Evolutionary conservation across 2,797 vertebrate species (phyloP).

Genomic region (Cyprinodon diabolis): DNA sequence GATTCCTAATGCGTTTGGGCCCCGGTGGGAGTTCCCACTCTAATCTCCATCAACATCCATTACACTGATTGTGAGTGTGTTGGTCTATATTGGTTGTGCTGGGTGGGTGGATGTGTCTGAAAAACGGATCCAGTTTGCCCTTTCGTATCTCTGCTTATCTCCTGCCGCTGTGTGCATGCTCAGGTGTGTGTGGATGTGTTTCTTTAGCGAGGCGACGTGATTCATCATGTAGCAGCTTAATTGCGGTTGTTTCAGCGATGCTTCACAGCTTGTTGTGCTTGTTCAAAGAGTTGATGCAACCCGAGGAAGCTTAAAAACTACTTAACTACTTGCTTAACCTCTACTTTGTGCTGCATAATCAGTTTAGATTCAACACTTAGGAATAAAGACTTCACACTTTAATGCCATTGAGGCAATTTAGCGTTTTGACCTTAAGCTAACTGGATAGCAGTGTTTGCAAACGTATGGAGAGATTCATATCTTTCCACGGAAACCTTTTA

Average conservation of each 20-base stretch:
- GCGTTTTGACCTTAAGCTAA: not conserved
- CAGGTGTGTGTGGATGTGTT: conserved; percentile 27
- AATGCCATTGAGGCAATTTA: not conserved
- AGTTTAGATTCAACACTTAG: not conserved
- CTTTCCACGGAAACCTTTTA: not conserved
- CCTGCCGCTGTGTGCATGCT: conserved; percentile 23
- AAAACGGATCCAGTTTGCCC: conserved; percentile 29
- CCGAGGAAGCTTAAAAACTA: conserved; percentile 3
- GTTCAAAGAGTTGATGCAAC: conserved; percentile 28
- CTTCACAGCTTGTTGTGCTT: conserved; percentile 20
- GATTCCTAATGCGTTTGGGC: conserved; percentile 78
- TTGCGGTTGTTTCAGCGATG: conserved; percentile 5
- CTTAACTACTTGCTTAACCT: not conserved
- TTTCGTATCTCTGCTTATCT: not conserved
- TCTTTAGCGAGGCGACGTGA: conserved; percentile 10
- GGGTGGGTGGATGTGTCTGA: conserved; percentile 12
- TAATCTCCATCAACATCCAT: conserved; percentile 81
- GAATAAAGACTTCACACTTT: not conserved
- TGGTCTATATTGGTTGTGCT: conserved; percentile 25
- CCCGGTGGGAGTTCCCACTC: conserved; percentile 76
- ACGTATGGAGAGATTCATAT: not conserved
- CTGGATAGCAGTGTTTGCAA: not conserved
- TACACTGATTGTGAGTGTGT: conserved; percentile 75
- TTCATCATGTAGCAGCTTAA: conserved; percentile 22
- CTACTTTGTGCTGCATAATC: not conserved